These are phyloP conservation scores for Acanthochromis polyacanthus DNA, from an alignment of 2,113 vertebrate species.

Conservation along the genomic window DNA sequence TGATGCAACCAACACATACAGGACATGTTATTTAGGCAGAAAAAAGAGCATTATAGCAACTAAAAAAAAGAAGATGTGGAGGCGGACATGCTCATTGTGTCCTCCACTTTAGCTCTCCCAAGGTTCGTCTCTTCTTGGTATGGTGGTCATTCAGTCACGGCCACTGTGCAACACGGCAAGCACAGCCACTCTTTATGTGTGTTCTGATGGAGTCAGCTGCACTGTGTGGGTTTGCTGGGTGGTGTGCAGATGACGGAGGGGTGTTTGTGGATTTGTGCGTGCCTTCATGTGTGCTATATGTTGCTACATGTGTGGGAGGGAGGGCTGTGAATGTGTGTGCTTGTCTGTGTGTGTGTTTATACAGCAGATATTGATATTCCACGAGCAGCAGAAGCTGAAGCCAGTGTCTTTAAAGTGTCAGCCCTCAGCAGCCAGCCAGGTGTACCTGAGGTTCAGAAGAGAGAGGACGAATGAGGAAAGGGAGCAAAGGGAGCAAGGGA, in stretches of 20 bases:
- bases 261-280: conserved; percentile 28
- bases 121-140: conserved; percentile 35
- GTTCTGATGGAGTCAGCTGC: conserved; percentile 31
- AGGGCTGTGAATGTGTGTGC: conserved; percentile 3
- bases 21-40: conserved; percentile 66
- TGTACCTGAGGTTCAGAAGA: conserved; percentile 61
- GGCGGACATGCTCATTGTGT: conserved; percentile 30
- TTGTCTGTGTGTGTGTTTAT: not conserved
- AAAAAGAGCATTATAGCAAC: conserved; percentile 52
- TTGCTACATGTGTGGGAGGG: conserved; percentile 41
- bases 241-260: conserved; percentile 10
- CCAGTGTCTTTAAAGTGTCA: conserved; percentile 78
- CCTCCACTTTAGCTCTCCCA: conserved; percentile 37
- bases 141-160: conserved; percentile 23
- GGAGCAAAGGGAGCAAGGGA: conserved; percentile 26
- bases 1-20: conserved; percentile 78
- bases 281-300: conserved; percentile 45
- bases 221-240: conserved; percentile 12
- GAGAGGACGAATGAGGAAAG: conserved; percentile 20
- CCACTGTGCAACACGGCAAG: conserved; percentile 21
- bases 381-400: conserved; percentile 67
- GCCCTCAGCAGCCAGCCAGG: conserved; percentile 72
- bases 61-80: conserved; percentile 51
- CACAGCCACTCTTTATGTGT: conserved; percentile 32
- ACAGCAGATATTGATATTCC: conserved; percentile 74